These are phyloP conservation scores for Augochlorella aurata DNA, from an alignment of 2,888 invertebrate species.

Conservation along the genomic window DNA sequence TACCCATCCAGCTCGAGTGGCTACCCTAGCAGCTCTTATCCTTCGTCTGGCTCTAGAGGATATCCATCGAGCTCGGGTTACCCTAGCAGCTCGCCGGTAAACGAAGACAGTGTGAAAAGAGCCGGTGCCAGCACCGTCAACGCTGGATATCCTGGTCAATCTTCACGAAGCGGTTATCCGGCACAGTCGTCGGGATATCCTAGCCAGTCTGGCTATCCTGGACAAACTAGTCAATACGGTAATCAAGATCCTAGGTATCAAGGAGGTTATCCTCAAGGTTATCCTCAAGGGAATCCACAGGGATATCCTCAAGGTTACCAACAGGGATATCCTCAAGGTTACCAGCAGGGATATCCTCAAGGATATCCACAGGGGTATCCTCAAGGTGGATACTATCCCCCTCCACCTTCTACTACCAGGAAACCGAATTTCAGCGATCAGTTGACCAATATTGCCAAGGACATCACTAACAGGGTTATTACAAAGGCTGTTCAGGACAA, in stretches of 20 bases:
- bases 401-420: conserved; percentile 61
- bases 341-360: conserved; percentile 41
- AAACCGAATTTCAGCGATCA: conserved; percentile 75
- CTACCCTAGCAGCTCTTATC: conserved; percentile 49
- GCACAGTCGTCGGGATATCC: conserved; percentile 55
- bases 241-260: conserved; percentile 47
- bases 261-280: conserved; percentile 57
- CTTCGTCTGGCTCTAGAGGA: conserved; percentile 42
- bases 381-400: conserved; percentile 52
- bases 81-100: conserved; percentile 35
- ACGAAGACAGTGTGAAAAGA: conserved; percentile 54
- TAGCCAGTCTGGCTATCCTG: conserved; percentile 55
- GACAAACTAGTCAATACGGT: conserved; percentile 35
- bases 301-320: conserved; percentile 57
- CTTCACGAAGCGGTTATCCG: conserved; percentile 34
- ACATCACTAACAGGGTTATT: conserved; percentile 71
- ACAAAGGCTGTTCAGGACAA: conserved; percentile 76
- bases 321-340: conserved; percentile 54
- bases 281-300: conserved; percentile 55
- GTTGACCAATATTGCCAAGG: conserved; percentile 72
- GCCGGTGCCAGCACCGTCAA: conserved; percentile 63
- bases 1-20: conserved; percentile 45
- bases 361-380: conserved; percentile 62
- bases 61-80: conserved; percentile 47
- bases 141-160: conserved; percentile 53